Evolutionary conservation across 1,140 invertebrate species (phyloP).

Genomic region (Battus philenor): DNA sequence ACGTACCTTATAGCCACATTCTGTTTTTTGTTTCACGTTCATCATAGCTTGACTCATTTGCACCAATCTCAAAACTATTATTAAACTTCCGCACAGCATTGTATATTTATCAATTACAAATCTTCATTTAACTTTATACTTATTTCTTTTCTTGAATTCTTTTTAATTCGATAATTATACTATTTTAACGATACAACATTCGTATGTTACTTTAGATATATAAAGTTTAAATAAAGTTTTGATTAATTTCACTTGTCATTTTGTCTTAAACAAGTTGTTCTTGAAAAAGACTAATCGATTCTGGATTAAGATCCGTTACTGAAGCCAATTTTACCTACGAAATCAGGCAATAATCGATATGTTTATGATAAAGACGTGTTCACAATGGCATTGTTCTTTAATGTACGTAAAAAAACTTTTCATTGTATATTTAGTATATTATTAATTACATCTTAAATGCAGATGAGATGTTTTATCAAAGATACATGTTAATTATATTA

Average conservation of each 20-base stretch:
- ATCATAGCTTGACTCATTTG: neutral
- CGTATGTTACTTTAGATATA: no score
- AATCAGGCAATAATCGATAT: neutral
- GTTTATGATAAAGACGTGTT: conserved; percentile 6
- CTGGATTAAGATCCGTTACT: neutral
- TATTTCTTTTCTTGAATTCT: no score
- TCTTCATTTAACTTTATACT: no score
- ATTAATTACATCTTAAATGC: no score
- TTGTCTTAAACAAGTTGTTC: neutral
- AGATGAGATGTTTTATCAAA: no score
- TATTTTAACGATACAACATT: no score
- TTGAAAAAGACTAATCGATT: neutral
- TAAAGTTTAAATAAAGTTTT: no score
- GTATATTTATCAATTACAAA: no score
- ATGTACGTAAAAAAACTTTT: no score
- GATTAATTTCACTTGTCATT: neutral
- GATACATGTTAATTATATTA: no score
- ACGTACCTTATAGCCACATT: conserved; percentile 11
- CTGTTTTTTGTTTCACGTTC: conserved; percentile 4
- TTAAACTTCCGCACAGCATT: neutral
- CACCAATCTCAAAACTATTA: neutral
- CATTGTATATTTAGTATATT: no score
- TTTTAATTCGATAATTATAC: no score
- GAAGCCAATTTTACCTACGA: conserved; percentile 1
- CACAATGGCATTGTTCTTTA: conserved; percentile 7